Evolutionary conservation across 2,888 invertebrate genomes (phyloP), one percentile per base, ranked within the genome.

Genomic region (Adelognathus sp.): DNA sequence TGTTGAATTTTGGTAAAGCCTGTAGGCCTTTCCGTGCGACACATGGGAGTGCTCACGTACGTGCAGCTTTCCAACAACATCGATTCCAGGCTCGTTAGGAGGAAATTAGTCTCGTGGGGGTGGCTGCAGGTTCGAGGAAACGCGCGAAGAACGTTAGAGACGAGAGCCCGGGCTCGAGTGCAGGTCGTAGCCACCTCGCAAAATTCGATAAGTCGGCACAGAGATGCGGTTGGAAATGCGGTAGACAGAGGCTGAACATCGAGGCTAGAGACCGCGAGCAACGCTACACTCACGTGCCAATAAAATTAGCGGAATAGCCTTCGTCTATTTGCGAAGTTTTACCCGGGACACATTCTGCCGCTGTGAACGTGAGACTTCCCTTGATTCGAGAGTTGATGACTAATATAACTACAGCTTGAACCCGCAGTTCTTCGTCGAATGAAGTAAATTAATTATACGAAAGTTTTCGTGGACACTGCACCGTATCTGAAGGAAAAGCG

Each of bases 321-420:
- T 75, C 79, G 71, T 79, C 79, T 79, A 79, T 79, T 79, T 79
- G 75, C 33, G 79, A 79, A 75, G 71, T 67, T 63, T 60, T 79
- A 24, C 78, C 79, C 75, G 79, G 79, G 79, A 75, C 36, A 75
- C 71, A 75, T 72, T 71, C 71, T 54, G 36, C 60, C 24, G 27
- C 44, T 61, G 75, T 50, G 31, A 52, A 63, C 31, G 41, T 41
- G 60, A 46, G 44, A 16, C 64, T 79, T 71, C 39, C 14, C n/a
- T n/a, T n/a, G n/a, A n/a, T n/a, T n/a, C 50, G 31, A 46, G 50
- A 63, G 39, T 46, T 61, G 67, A 61, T 71, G 31, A 75, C 75
- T 71, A 71, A 67, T 75, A 71, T 67, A 67, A 75, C 64, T 54
- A 33, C 60, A n/a, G 44, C 52, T 41, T 36, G 52, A 16, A 24